These are phyloP conservation scores for Pissodes strobi DNA, from an alignment of 1,140 invertebrate species.

Conservation along the genomic window DNA sequence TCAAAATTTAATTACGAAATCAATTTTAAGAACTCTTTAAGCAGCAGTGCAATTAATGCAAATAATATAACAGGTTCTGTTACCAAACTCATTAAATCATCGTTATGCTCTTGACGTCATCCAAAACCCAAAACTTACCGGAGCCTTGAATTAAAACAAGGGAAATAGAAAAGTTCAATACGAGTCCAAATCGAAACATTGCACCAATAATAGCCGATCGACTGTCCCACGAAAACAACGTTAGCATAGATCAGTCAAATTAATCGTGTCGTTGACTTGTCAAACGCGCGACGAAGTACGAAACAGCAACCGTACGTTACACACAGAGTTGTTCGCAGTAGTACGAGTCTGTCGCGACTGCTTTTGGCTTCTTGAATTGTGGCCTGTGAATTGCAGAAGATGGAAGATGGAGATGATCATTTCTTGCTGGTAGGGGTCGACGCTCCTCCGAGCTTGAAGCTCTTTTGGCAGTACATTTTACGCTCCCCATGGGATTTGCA, in stretches of 20 bases:
- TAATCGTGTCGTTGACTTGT: constrained; percentile 15
- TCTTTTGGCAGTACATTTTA: no score
- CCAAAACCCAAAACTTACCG: background rate
- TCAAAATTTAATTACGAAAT: no score
- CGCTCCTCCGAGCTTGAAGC: constrained; percentile 5
- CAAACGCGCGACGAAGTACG: background rate
- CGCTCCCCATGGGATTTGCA: no score
- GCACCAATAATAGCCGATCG: constrained; percentile 5
- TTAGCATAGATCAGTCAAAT: constrained; percentile 19
- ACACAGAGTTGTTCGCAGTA: background rate
- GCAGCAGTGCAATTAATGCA: no score
- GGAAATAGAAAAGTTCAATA: background rate
- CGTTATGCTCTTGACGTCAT: background rate
- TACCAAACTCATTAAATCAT: background rate
- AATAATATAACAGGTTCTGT: no score
- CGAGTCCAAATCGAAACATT: background rate
- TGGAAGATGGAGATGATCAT: constrained; percentile 9
- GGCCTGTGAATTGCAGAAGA: constrained; percentile 14
- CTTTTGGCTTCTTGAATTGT: constrained; percentile 32
- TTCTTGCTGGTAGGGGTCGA: constrained; percentile 11
- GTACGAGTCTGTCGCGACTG: constrained; percentile 9
- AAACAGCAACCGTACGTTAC: background rate
- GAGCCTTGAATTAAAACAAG: background rate
- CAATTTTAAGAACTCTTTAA: no score
- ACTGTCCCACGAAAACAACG: background rate